Percentiles rank a stretch among this genome's conserved stretches.
phyloP scores from a whole-genome alignment of 2,113 vertebrate genomes.

The Nesogale talazaci region DNA sequence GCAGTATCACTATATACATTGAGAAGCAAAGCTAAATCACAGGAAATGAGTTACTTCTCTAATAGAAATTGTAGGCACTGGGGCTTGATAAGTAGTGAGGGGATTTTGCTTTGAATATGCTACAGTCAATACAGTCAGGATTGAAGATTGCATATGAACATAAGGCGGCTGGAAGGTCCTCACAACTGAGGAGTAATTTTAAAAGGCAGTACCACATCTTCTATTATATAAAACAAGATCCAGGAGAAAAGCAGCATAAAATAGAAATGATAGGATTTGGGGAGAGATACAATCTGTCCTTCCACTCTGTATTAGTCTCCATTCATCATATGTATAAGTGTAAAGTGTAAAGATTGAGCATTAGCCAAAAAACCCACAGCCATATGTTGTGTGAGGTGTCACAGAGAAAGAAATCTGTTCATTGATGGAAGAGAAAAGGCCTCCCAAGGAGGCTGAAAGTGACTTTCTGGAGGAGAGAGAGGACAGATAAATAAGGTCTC shows the following conservation, averaged over 20 bases:
- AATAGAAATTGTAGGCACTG: background rate
- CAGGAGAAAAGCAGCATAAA: background rate
- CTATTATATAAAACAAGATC: background rate
- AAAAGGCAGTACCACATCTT: background rate
- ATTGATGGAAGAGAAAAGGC: conserved; percentile 8
- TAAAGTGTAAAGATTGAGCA: background rate
- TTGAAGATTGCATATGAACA: background rate
- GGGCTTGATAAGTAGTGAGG: background rate
- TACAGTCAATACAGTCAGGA: background rate
- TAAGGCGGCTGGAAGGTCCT: background rate
- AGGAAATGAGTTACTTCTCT: background rate
- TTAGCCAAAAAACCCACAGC: background rate
- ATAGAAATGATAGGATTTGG: background rate
- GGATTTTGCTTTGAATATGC: background rate
- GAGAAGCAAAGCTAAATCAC: conserved; percentile 8
- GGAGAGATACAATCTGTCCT: background rate
- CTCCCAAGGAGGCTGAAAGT: background rate
- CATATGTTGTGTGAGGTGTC: background rate
- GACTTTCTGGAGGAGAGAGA: conserved; percentile 38
- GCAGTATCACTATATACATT: background rate
- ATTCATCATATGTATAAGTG: background rate
- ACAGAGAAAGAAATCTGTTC: background rate
- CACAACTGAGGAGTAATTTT: background rate
- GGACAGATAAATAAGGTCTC: background rate
- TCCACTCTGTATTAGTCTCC: background rate